A percentile compares a stretch with the other conserved stretches of the same genome.
Conservation (phyloP, 92 coral and sea anemone genomes). For the Blastomussa wellsi region DNA sequence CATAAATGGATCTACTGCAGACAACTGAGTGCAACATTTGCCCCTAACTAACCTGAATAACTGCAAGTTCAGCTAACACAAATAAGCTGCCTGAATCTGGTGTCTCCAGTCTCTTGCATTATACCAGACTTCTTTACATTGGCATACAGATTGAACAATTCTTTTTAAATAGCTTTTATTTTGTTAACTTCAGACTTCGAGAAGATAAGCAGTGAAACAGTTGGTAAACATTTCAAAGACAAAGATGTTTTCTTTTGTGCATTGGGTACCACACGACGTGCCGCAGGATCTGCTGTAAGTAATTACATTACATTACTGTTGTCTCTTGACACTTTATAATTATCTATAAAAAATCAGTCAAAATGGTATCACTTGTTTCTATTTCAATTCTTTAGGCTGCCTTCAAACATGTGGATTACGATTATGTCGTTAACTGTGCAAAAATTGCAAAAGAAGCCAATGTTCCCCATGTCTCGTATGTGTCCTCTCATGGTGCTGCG, state of each 20-base stretch:
- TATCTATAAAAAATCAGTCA: no score
- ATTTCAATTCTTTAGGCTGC: constrained; percentile 59
- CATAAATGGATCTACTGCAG: no score
- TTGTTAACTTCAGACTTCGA: constrained; percentile 77
- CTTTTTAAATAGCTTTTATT: neutral
- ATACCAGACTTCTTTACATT: neutral
- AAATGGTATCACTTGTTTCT: neutral
- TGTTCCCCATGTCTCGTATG: constrained; percentile 62
- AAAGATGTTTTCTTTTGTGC: constrained; percentile 90
- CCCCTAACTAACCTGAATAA: no score
- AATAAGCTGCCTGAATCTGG: no score
- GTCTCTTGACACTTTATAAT: no score
- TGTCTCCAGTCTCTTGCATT: no score
- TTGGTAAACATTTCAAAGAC: constrained; percentile 81
- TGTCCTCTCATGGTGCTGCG: constrained; percentile 79
- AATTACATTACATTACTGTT: neutral
- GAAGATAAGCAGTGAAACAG: constrained; percentile 76
- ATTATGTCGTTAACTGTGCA: constrained; percentile 85
- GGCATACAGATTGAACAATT: neutral
- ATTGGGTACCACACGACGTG: constrained; percentile 80
- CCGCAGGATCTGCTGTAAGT: constrained; percentile 96
- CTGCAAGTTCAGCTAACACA: no score
- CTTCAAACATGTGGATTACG: constrained; percentile 85
- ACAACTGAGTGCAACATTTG: no score
- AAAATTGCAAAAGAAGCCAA: constrained; percentile 86